These are phyloP conservation scores for Bombus affinis DNA, from an alignment of 1,140 invertebrate species.

Conservation along the genomic window DNA sequence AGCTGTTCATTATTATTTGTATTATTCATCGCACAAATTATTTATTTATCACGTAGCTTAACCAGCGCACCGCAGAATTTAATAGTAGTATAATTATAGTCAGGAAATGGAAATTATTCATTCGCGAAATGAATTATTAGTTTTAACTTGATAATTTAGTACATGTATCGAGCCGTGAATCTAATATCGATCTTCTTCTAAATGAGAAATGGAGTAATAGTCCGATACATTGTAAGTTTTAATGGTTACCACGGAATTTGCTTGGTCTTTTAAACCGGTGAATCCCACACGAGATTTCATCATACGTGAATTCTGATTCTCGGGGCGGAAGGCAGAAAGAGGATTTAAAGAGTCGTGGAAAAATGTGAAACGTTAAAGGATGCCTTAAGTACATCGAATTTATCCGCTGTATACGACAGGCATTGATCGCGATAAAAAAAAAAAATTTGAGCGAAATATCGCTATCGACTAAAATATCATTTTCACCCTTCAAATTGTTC, in stretches of 20 bases:
- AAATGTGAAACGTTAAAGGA: slow-evolving; percentile 12
- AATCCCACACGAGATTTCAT: neutral
- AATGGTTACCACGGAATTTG: neutral
- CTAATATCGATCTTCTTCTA: neutral
- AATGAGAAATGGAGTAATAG: no score
- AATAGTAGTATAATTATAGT: neutral
- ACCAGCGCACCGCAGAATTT: neutral
- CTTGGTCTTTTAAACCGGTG: slow-evolving; percentile 1
- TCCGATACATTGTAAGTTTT: no score
- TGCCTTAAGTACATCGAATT: neutral
- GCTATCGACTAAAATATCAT: neutral
- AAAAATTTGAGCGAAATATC: neutral
- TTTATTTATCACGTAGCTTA: neutral
- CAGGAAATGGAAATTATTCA: neutral
- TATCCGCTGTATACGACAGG: neutral
- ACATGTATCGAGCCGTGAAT: neutral
- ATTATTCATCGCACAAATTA: no score
- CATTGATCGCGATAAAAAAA: neutral
- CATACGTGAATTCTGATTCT: neutral
- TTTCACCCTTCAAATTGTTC: neutral
- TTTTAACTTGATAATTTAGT: neutral
- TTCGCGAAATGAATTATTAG: neutral
- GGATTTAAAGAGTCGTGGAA: neutral
- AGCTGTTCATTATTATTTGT: neutral
- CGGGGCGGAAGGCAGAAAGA: neutral